Base-by-base conservation (phyloP, 2,888 invertebrate genomes). In the Ichneumon xanthorius region DNA sequence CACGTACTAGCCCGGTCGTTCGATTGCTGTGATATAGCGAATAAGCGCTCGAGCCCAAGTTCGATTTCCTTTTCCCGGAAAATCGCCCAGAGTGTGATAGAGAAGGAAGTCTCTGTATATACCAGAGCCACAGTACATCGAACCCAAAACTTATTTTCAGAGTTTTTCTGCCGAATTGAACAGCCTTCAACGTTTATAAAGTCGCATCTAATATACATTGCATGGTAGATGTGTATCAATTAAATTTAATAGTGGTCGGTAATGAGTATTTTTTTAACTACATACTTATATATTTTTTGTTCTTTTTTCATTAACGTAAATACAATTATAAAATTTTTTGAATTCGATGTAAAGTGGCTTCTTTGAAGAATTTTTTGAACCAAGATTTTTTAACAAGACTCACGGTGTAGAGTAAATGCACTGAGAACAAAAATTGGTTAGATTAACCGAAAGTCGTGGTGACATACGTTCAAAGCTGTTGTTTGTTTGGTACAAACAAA, bases 11-110 rank as follows among this genome's bases (percentile, higher is more conserved):
- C n/a, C 68, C 53, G 58, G 50, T 78, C 58, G 40, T 40, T 70
- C 68, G 58, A 68, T 78, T 45, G 68, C 68, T 55, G 58, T 58
- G 45, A 58, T 50, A 75, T 48, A 55, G 26, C 40, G 65, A 63
- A 68, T 58, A 71, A 78, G 67, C 48, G 22, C 72, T 73, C 71
- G 77, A 61, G 14, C 65, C 73, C 22, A 45, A 81, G 61, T 78
- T 81, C 78, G 77, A 81, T 85, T 81, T 85, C 53, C 81, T 65
- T 55, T 73, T 70, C 55, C 58, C 70, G 84, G 81, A 81, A 85
- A 85, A 85, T 85, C 77, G 81, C 45, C 30, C 53, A 30, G 16
- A 58, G 78, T 37, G 71, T 63, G 58, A 76, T 63, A 58, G 61
- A 71, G 61, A 45, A 19, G 73, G 26, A 55, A 53, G 50, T 45